Base-by-base conservation (phyloP, 2,113 vertebrate species). In the Odocoileus virginianus region DNA sequence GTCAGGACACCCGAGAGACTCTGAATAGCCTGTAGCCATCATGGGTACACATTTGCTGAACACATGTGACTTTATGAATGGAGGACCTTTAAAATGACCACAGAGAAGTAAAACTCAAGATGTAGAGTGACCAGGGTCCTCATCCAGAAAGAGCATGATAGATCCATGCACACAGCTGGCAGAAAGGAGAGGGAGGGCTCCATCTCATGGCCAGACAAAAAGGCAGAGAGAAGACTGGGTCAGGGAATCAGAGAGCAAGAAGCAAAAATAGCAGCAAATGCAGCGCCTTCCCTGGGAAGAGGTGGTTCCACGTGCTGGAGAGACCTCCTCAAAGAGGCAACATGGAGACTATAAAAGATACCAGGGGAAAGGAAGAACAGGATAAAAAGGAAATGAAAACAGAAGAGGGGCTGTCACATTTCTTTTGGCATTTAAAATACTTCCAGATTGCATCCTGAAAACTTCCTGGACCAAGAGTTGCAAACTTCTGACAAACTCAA, bases 351-450 rank as follows among this genome's bases (percentile, higher is more conserved):
- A 13, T 86, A 33, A 95, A 84, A 93, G 91, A 76, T 64, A 83
- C 67, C 89, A 79, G 54, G 54, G 43, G 33, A 21, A 84, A 50
- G 55, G 43, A 79, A n/a, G 79, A 71, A 57, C 15, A 21, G 45
- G 16, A 83, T 45, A 91, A 58, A 88, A 88, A 67, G 92, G 95
- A 98, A 97, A 97, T 92, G 97, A 96, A 97, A 93, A 86, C 40
- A 58, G 16, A 96, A 40, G 71, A 47, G 30, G 79, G 19, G 47
- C 45, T 95, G 52, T 95, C 93, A 40, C 84, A 15, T 96, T 97
- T 93, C 93, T 85, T 23, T 83, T 64, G 94, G 89, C 93, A 76
- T 97, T 97, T 91, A 97, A 94, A 95, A 87, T 87, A 90, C 64
- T 97, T 85, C 87, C 97, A 97, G 92, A 96, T 96, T 93, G 45